Base-by-base conservation (phyloP, 1,140 invertebrate species). In the Drosophila insularis region DNA sequence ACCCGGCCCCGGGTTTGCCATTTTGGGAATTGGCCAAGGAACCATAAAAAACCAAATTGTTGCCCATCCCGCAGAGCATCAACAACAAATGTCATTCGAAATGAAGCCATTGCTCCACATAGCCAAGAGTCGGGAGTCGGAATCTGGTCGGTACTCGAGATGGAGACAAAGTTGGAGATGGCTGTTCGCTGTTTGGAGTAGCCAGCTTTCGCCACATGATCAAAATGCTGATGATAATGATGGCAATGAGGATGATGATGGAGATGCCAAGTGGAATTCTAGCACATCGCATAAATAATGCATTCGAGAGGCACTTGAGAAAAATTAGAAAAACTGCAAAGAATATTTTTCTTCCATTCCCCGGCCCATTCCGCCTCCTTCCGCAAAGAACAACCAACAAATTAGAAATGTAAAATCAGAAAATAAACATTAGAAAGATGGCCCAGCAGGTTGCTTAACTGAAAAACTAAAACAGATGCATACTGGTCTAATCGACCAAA, bases 91-190 rank as follows among this genome's bases (percentile, higher is more conserved):
- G 82, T 89, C 82, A 87, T 79, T 86, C 67, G 79, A 71, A 86
- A 86, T 86, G 79, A 86, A 86, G 82, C 71, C 82, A 76, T 86
- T 86, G 82, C 82, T 86, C 82, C 82, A 86, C 75, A 79, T 82
- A 65, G 68, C 65, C 39, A 54, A 40, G 53, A 37, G 21, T n/a
- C n/a, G 32, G 32, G 39, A 23, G 21, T 32, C 21, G 8, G 46
- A 27, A 17, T 60, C 14, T 1, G 50, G 17, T 11, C 14, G 56
- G 46, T 21, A 5, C 1, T 14, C 37, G 55, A 14, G 43, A 40
- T 35, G 43, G 39, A 19, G 39, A 53, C 21, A 14, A 17, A 50
- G 19, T n/a, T 17, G 43, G 27, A 46, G 40, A 4, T 21, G 43
- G 0, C 6, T 21, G 19, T 35, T 31, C 1, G 55, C 55, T 21